These are phyloP conservation scores for Ischnus inquisitorius DNA, from an alignment of 2,888 invertebrate genomes.

Conservation along the genomic window DNA sequence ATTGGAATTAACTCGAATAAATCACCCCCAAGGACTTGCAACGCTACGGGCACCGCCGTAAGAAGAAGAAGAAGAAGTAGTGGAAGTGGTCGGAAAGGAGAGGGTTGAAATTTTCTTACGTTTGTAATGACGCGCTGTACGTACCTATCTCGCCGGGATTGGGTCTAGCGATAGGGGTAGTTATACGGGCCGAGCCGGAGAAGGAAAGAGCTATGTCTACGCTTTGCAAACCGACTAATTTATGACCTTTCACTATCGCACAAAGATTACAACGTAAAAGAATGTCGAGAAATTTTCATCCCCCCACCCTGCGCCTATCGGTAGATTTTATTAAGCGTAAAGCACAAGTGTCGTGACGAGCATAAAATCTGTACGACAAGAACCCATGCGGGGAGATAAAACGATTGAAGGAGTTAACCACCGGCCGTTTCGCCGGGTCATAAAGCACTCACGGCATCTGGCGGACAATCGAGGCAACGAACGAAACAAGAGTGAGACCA, in stretches of 20 bases:
- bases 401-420: conserved; percentile 78
- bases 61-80: conserved; percentile 63
- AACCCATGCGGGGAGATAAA: conserved; percentile 73
- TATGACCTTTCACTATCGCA: conserved; percentile 47
- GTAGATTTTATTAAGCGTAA: conserved; percentile 59
- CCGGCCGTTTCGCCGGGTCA: conserved; percentile 78
- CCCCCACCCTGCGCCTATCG: conserved; percentile 27
- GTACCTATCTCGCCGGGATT: conserved; percentile 62
- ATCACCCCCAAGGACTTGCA: conserved; percentile 81
- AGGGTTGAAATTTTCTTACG: conserved; percentile 82
- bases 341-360: conserved; percentile 47
- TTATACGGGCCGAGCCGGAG: conserved; percentile 13
- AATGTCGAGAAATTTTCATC: conserved; percentile 19
- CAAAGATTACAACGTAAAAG: conserved; percentile 33
- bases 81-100: conserved; percentile 71
- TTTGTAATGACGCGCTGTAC: conserved; percentile 68
- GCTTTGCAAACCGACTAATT: conserved; percentile 43
- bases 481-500: conserved; percentile 62
- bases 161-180: conserved; percentile 44
- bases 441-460: conserved; percentile 83
- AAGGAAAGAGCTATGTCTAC: conserved; percentile 5
- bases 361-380: conserved; percentile 55
- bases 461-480: conserved; percentile 75
- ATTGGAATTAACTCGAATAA: conserved; percentile 85
- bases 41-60: conserved; percentile 71